phyloP scores from a whole-genome alignment of 2,888 invertebrate genomes.

The Diarsia rubi region DNA sequence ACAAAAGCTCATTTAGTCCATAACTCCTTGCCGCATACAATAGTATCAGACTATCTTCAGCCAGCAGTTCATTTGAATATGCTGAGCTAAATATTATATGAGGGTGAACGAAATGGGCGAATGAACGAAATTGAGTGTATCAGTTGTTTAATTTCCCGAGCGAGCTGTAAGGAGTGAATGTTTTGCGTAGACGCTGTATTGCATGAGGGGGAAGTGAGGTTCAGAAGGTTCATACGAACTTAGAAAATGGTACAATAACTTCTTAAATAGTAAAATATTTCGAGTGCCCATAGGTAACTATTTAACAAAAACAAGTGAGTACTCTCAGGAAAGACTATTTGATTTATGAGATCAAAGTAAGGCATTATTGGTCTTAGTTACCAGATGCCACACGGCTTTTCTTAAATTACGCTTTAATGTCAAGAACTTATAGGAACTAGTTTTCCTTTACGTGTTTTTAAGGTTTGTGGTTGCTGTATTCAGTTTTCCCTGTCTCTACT shows the following conservation, averaged over 20 bases:
- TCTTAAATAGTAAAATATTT: too few species aligned
- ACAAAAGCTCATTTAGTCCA: slow-evolving; percentile 7
- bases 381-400: not conserved
- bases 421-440: not conserved
- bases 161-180: slow-evolving; percentile 30
- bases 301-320: not conserved
- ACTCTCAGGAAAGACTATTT: not conserved
- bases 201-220: not conserved
- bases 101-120: slow-evolving; percentile 20
- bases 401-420: not conserved
- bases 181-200: slow-evolving; percentile 19
- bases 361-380: too few species aligned
- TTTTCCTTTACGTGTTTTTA: not conserved
- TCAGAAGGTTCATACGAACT: slow-evolving; percentile 10
- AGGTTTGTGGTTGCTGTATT: not conserved
- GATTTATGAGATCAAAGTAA: not conserved
- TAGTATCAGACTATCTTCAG: slow-evolving; percentile 40
- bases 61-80: slow-evolving; percentile 34
- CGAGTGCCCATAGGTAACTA: too few species aligned
- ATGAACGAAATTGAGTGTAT: slow-evolving; percentile 37
- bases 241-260: too few species aligned
- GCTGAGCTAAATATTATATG: slow-evolving; percentile 26
- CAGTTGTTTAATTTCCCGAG: slow-evolving; percentile 52
- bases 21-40: slow-evolving; percentile 36
- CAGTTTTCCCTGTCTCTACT: not conserved